A percentile compares a stretch with the other conserved stretches of the same genome.
These are phyloP conservation scores for Ophion costatus DNA, from an alignment of 2,888 invertebrate genomes.

Conservation along the genomic window DNA sequence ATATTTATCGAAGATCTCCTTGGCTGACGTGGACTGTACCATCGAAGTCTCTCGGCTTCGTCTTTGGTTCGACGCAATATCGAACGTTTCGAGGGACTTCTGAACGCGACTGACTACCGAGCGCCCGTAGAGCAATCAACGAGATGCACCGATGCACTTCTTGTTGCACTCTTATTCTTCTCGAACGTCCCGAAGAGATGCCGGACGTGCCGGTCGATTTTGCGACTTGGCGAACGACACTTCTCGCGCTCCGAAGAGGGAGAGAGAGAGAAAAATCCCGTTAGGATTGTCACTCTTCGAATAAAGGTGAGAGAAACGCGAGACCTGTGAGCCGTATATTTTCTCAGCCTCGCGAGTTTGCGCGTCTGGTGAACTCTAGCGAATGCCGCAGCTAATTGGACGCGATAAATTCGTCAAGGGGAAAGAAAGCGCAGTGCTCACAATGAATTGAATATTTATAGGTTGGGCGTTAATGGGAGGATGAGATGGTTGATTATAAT, in stretches of 20 bases:
- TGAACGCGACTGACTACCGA: conserved; percentile 29
- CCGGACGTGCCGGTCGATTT: conserved; percentile 69
- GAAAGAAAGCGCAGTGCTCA: background rate
- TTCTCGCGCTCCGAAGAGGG: conserved; percentile 22
- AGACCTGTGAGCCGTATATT: conserved; percentile 44
- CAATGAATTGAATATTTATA: conserved; percentile 23
- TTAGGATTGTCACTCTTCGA: conserved; percentile 78
- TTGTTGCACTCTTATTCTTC: conserved; percentile 59
- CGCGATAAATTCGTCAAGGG: conserved; percentile 75
- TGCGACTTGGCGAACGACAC: conserved; percentile 34
- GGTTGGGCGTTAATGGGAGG: background rate
- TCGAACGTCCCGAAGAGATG: conserved; percentile 63
- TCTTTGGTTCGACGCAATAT: conserved; percentile 52
- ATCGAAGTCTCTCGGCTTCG: conserved; percentile 17
- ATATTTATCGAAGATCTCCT: conserved; percentile 3
- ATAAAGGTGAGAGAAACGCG: conserved; percentile 43
- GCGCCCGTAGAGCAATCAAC: conserved; percentile 37
- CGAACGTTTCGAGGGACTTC: conserved; percentile 41
- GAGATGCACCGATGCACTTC: conserved; percentile 40
- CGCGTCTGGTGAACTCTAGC: conserved; percentile 67
- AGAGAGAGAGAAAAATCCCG: conserved; percentile 64
- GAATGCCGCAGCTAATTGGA: conserved; percentile 79
- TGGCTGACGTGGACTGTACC: conserved; percentile 34
- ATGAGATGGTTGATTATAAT: background rate
- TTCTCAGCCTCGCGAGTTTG: conserved; percentile 28